These are phyloP conservation scores for Vultur gryphus DNA, from an alignment of 2,797 vertebrate species.

Conservation along the genomic window DNA sequence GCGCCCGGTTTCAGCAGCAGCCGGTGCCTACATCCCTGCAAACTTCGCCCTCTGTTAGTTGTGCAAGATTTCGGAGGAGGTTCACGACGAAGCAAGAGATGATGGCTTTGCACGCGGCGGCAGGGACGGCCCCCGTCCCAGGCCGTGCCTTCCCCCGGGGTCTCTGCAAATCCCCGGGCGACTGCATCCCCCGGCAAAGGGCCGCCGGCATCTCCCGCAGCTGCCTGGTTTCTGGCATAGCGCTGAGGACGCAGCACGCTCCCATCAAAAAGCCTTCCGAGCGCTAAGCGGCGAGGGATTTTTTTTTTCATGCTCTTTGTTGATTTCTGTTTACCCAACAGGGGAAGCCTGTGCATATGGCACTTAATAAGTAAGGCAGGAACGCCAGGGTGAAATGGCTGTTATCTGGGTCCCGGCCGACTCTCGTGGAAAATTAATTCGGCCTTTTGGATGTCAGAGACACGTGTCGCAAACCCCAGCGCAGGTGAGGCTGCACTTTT, in stretches of 20 bases:
- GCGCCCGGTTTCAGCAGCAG: background rate
- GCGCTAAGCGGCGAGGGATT: rapidly evolving
- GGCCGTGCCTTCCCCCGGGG: background rate
- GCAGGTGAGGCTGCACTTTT: rapidly evolving
- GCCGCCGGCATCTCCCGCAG: background rate
- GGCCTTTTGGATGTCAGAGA: rapidly evolving
- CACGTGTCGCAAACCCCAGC: rapidly evolving
- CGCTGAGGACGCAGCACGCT: rapidly evolving
- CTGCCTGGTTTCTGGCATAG: background rate
- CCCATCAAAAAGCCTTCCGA: no score
- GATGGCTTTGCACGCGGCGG: background rate
- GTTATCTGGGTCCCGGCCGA: background rate
- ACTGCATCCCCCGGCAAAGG: rapidly evolving
- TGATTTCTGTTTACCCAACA: background rate
- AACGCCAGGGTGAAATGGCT: background rate
- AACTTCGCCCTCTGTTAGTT: rapidly evolving
- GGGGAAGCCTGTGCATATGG: rapidly evolving
- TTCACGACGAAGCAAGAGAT: background rate
- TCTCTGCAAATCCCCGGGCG: background rate
- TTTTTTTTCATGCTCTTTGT: background rate
- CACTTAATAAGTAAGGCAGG: background rate
- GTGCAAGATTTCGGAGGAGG: background rate
- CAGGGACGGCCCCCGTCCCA: rapidly evolving
- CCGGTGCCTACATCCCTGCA: rapidly evolving
- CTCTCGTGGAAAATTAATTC: rapidly evolving